Evolutionary conservation across 2,888 invertebrate genomes (phyloP), one percentile per base, ranked within the genome.

Genomic region (Phymatocera aterrima): DNA sequence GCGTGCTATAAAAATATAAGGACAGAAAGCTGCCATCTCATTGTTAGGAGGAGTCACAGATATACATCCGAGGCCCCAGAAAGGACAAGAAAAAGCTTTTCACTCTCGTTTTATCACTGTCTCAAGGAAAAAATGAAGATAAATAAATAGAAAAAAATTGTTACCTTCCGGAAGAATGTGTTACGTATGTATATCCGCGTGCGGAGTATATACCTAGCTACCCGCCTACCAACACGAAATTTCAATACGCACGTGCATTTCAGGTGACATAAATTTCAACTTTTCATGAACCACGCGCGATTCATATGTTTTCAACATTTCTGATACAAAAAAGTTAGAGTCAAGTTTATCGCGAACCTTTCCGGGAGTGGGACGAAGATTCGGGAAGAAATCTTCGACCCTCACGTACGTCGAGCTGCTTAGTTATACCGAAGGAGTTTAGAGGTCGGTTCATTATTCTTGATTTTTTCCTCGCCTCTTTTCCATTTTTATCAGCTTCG

Each of bases 11-110:
- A 75, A 75, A 60, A 75, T 40, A 40, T 37, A 60, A 60, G 57
- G n/a, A n/a, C n/a, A 54, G 57, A 43, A 75, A 40, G 75, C 12
- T 57, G 60, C n/a, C n/a, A 28, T 57, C 75, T 75, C 40, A 75
- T 57, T 60, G 51, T 72, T 18, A 31, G 34, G 72, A 51, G 4
- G 28, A 15, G 51, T 48, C 51, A 51, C 21, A 34, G 75, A 43
- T 24, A 28, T 24, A 75, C 15, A 75, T 54, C 75, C 37, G n/a
- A 60, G 60, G 75, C 37, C 21, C 28, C 31, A 28, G 75, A 18
- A 43, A 34, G 57, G 75, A 75, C 75, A 75, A 60, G 75, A 57
- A 40, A 57, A 75, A 57, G 75, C 75, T 75, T 75, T 75, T 57
- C 18, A 40, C 57, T 21, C 57, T 75, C n/a, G 57, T 75, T 75